These are phyloP conservation scores for Whitmania pigra DNA, from an alignment of 1,140 invertebrate genomes.

Conservation along the genomic window DNA sequence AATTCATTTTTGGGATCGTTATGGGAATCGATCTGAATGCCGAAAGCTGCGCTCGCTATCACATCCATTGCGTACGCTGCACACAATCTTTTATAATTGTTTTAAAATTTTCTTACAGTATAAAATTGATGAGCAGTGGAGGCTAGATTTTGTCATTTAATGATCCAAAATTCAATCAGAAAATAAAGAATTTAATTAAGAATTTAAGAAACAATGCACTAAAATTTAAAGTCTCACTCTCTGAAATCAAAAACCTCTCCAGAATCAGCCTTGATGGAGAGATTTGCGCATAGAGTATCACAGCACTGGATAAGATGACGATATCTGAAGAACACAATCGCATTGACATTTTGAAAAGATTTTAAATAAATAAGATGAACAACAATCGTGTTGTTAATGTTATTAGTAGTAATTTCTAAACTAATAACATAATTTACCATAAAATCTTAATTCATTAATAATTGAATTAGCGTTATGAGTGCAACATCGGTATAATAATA, in stretches of 20 bases:
- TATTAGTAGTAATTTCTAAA: not conserved
- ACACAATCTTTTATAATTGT: constrained; percentile 28
- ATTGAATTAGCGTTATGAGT: not conserved
- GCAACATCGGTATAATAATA: not conserved
- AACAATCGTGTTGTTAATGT: not conserved
- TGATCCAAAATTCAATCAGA: not conserved
- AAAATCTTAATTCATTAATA: not conserved
- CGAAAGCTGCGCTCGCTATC: constrained; percentile 50
- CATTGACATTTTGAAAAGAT: too few relatives aligned
- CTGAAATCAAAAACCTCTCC: not conserved
- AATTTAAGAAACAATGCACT: not conserved
- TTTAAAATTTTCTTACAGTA: not conserved
- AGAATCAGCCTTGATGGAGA: not conserved
- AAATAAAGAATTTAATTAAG: not conserved
- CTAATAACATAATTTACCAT: not conserved
- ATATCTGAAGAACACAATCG: not conserved
- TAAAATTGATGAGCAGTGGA: not conserved
- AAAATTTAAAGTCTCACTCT: not conserved
- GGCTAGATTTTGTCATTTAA: not conserved
- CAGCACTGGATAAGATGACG: not conserved
- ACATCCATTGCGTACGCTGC: constrained; percentile 50
- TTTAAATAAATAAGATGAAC: not conserved
- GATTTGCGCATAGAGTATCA: not conserved
- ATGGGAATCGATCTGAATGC: constrained; percentile 48
- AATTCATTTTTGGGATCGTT: constrained; percentile 41